Base-by-base conservation (phyloP, 2,797 vertebrate genomes). In the Paedocypris micromegethes region DNA sequence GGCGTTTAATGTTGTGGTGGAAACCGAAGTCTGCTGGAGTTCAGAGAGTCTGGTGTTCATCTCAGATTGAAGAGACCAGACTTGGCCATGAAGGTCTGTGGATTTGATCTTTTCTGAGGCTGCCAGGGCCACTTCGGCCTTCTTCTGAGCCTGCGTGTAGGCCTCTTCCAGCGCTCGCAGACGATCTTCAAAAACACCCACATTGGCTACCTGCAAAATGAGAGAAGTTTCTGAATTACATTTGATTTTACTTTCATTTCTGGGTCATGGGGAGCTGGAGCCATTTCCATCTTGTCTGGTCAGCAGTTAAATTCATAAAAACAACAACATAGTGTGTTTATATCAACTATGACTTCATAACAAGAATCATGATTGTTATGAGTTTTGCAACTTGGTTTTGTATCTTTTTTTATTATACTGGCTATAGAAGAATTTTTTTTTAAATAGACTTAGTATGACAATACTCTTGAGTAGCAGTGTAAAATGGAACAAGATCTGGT, bases 21-120 rank as follows among this genome's bases (percentile, higher is more conserved):
- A 79, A 64, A 75, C 58, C 0, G 65, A 50, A 8, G 72, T 66
- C 70, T 82, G 66, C 47, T 78, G 78, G 40, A 82, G 70, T 55
- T 79, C 75, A 1, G 70, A 60, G 9, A 78, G 57, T 57, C 50
- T 75, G 40, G 42, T 7, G 40, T 76, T 74, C 45, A 78, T 70
- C 46, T 76, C 73, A 0, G 71, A 57, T 59, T 75, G 68, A 37
- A 77, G 62, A 4, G 42, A 54, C 46, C 72, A 70, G 9, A 81
- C 66, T 44, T 76, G 80, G 59, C 53, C 70, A 4, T 61, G 43
- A 54, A 78, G 48, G 46, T 75, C 68, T n/a, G 67, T 58, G 39
- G 57, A 62, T 46, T 64, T 68, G 5, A 79, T 52, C 51, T 71
- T 61, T 58, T 79, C 68, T 0, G 74, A 65, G 5, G 72, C 54